phyloP scores from a whole-genome alignment of 2,797 vertebrate genomes.

The Peromyscus aztecus region DNA sequence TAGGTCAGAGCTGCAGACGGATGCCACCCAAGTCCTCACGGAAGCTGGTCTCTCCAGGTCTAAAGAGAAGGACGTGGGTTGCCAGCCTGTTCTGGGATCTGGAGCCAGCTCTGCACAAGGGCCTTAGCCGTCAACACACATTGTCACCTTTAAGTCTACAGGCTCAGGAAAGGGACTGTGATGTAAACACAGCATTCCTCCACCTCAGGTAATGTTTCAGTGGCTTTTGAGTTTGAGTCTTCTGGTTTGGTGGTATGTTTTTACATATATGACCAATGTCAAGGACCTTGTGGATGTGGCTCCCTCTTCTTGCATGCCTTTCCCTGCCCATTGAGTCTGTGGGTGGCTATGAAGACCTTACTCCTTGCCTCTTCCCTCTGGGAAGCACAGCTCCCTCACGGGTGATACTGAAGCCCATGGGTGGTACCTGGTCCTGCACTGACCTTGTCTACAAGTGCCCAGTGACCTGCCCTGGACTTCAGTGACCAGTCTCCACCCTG shows the following conservation, averaged over 20 bases:
- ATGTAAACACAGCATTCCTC: neutral
- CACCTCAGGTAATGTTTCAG: neutral
- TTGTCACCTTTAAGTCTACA: neutral
- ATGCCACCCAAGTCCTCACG: neutral
- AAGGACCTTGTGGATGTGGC: accelerated
- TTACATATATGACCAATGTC: slow-evolving; percentile 46
- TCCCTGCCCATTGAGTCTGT: neutral
- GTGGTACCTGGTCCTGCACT: neutral
- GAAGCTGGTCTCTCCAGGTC: neutral
- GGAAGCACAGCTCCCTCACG: accelerated
- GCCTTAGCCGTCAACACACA: neutral
- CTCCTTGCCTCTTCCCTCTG: neutral
- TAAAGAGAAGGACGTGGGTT: neutral
- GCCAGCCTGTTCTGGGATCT: neutral
- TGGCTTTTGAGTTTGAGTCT: slow-evolving; percentile 70
- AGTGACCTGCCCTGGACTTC: neutral
- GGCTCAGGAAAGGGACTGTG: neutral
- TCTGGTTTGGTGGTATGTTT: slow-evolving; percentile 41
- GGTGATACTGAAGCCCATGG: neutral
- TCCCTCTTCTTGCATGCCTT: accelerated
- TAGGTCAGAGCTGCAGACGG: neutral
- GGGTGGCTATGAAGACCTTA: neutral
- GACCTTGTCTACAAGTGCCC: accelerated
- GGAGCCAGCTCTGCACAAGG: neutral
- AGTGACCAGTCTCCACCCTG: neutral